Conservation (phyloP, 2,113 vertebrate species). For the Pantherophis guttatus region DNA sequence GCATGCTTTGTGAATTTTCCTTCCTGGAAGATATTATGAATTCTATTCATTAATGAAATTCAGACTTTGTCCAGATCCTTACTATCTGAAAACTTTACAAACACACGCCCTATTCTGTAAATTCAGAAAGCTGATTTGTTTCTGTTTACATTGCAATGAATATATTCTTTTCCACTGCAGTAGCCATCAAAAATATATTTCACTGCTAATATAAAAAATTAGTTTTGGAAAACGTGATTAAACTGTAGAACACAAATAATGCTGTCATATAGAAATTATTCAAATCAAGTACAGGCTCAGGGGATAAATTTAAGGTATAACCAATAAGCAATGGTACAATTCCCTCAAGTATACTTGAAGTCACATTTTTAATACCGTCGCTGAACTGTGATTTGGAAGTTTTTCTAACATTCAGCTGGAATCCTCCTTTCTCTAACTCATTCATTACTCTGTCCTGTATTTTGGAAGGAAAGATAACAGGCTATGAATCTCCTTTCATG, state of each 20-base stretch:
- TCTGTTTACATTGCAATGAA: conserved; percentile 37
- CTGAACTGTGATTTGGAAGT: not conserved
- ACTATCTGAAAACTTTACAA: conserved; percentile 48
- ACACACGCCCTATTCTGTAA: conserved; percentile 33
- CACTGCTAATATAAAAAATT: conserved; percentile 2
- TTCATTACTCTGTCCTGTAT: not conserved
- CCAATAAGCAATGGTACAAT: not conserved
- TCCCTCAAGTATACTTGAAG: not conserved
- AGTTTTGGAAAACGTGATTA: not conserved
- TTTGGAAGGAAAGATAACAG: not conserved
- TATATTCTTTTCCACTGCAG: conserved; percentile 2
- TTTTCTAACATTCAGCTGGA: not conserved
- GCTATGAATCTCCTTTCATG: not conserved
- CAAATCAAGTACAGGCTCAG: not conserved
- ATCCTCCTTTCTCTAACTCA: not conserved
- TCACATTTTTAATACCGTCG: not conserved
- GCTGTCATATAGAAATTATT: not conserved
- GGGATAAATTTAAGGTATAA: not conserved
- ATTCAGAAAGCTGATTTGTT: conserved; percentile 26
- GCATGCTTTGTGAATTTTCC: not conserved
- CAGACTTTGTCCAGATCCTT: conserved; percentile 36
- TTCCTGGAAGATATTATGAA: conserved; percentile 15
- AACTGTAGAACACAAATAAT: not conserved
- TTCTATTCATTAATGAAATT: conserved; percentile 52
- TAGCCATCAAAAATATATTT: conserved; percentile 8